Base-by-base conservation (phyloP, 2,797 vertebrate species). In the Mus minutoides region DNA sequence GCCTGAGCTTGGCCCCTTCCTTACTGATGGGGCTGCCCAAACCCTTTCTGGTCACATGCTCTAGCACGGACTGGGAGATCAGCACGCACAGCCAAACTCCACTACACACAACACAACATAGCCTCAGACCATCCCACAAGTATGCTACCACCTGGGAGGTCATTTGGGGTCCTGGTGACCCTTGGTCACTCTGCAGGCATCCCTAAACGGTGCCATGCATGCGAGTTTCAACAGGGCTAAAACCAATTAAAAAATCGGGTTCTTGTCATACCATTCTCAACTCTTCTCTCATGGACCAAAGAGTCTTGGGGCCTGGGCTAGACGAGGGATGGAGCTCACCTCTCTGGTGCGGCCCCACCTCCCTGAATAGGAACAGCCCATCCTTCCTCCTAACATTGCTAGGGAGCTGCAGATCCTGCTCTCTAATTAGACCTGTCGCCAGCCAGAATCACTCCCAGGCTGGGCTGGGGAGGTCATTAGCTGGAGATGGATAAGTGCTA, bases 381-480 rank as follows among this genome's bases (percentile, higher is more conserved):
- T 21, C 78, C 87, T 90, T 71, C 71, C 54, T 95, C 79, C 94
- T 93, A 60, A 29, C 71, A 22, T 83, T 43, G 43, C 58, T 82
- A 52, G 4, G 0, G 4, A 76, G 86, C 82, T 60, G 22, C 43
- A 16, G 52, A 83, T 82, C 17, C 10, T 29, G 86, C 93, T 97
- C 94, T 91, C 98, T 98, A 97, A 98, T 98, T 97, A 98, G 98
- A 98, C 98, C 98, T 98, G 98, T 98, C 98, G 95, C 98, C 93
- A 96, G 98, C 97, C 97, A 88, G 98, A 98, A 98, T 99, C 98
- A 98, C 97, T 97, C 97, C 91, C 95, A 46, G 77, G 92, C 95
- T 0, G 0, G 95, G 89, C 94, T 88, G 77, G 75, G 95, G 91
- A 97, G 97, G 96, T 96, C 97, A 96, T 97, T 97, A 97, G 94